Evolutionary conservation across 2,888 invertebrate genomes (phyloP).

Genomic region (Poecilus cupreus): DNA sequence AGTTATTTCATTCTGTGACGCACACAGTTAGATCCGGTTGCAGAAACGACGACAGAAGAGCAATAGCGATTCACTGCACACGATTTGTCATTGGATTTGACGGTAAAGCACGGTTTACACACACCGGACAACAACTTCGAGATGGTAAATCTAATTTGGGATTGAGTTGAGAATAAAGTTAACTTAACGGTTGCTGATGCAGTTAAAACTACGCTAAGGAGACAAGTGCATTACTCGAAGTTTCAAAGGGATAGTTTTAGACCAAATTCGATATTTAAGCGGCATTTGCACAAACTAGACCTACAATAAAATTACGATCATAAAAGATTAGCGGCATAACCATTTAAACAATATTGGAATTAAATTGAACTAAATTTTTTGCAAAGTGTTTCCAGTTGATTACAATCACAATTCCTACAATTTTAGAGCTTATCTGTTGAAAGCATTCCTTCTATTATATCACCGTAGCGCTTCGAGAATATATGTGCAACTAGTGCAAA

Average conservation of each 20-base stretch:
- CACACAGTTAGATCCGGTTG: neutral
- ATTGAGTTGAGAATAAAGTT: slow-evolving; percentile 15
- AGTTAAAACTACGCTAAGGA: neutral
- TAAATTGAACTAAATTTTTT: no score
- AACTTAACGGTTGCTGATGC: neutral
- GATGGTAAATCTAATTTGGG: slow-evolving; percentile 11
- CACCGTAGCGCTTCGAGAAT: no score
- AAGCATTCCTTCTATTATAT: no score
- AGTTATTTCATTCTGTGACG: neutral
- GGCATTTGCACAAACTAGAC: no score
- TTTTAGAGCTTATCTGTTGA: no score
- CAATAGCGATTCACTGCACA: slow-evolving; percentile 1
- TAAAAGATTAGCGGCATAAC: no score
- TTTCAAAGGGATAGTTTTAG: neutral
- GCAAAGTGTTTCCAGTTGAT: no score
- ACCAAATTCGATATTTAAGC: neutral
- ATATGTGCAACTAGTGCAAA: no score
- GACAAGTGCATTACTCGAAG: neutral
- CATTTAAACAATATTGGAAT: no score
- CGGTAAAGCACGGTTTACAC: slow-evolving; percentile 4
- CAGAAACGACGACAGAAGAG: neutral
- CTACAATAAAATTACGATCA: no score
- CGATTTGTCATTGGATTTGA: slow-evolving; percentile 38
- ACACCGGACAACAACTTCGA: slow-evolving; percentile 6
- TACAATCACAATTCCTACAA: no score